These are phyloP conservation scores for Verasper variegatus DNA, from an alignment of 2,113 vertebrate species.

Conservation along the genomic window DNA sequence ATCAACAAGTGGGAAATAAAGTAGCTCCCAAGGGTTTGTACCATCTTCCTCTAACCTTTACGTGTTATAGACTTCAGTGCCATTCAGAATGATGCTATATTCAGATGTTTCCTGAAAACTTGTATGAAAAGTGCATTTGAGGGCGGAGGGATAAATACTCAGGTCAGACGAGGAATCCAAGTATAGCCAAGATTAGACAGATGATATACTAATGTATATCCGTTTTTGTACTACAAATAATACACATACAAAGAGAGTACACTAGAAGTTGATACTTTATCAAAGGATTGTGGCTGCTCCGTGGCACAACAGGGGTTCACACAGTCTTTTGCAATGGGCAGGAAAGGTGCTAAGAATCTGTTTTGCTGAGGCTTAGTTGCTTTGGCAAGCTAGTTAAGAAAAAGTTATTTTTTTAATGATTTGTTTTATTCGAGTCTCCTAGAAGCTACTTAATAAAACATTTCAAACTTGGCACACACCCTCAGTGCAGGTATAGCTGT, in stretches of 20 bases:
- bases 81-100: background rate
- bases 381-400: slow-evolving; percentile 13
- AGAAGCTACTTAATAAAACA: background rate
- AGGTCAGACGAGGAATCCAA: background rate
- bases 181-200: slow-evolving; percentile 2
- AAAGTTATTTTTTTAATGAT: background rate
- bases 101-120: background rate
- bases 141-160: background rate
- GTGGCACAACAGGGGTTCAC: background rate
- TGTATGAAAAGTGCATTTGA: background rate
- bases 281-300: background rate
- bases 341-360: background rate
- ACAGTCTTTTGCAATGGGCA: slow-evolving; percentile 5
- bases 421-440: background rate
- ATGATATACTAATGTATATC: background rate
- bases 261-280: background rate
- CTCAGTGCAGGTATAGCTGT: background rate
- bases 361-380: slow-evolving; percentile 17
- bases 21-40: background rate
- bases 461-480: background rate
- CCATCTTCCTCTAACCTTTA: slow-evolving; percentile 7
- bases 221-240: background rate
- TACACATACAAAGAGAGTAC: background rate
- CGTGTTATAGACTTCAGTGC: background rate
- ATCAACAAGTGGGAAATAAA: slow-evolving; percentile 3